Conservation (phyloP, 2,888 invertebrate genomes). For the Apodemia hepburni region DNA sequence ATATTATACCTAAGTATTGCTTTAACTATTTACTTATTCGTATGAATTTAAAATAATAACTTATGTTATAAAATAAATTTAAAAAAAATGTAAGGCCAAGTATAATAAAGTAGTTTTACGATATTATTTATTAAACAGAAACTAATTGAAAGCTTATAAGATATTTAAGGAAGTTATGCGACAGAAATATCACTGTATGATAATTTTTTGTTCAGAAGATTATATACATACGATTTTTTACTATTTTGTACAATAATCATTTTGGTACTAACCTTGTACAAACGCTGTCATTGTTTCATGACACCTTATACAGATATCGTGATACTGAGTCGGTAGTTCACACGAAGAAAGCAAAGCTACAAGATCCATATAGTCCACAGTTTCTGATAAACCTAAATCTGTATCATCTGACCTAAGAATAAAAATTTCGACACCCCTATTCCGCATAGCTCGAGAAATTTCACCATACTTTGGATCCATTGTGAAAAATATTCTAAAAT, state of each 20-base stretch:
- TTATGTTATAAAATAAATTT: no score
- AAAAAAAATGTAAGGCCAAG: no score
- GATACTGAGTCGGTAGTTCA: constrained; percentile 57
- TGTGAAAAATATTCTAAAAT: constrained; percentile 96
- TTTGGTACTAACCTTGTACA: constrained; percentile 57
- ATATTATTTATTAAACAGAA: no score
- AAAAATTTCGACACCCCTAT: constrained; percentile 95
- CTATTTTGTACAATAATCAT: not conserved
- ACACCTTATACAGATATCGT: constrained; percentile 53
- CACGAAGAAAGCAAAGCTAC: constrained; percentile 60
- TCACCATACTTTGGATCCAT: constrained; percentile 98
- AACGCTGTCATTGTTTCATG: constrained; percentile 65
- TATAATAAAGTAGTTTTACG: no score
- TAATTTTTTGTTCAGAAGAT: no score
- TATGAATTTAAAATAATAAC: no score
- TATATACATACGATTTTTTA: no score
- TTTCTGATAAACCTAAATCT: constrained; percentile 51
- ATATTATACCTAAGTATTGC: no score
- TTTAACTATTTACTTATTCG: no score
- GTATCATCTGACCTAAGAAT: constrained; percentile 54
- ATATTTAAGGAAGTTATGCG: no score
- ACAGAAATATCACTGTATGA: no score
- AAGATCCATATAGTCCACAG: constrained; percentile 62
- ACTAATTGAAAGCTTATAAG: no score
- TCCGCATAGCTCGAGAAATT: constrained; percentile 98